Conservation (phyloP, 2,113 vertebrate genomes). For the Chlorodrepanis virens region DNA sequence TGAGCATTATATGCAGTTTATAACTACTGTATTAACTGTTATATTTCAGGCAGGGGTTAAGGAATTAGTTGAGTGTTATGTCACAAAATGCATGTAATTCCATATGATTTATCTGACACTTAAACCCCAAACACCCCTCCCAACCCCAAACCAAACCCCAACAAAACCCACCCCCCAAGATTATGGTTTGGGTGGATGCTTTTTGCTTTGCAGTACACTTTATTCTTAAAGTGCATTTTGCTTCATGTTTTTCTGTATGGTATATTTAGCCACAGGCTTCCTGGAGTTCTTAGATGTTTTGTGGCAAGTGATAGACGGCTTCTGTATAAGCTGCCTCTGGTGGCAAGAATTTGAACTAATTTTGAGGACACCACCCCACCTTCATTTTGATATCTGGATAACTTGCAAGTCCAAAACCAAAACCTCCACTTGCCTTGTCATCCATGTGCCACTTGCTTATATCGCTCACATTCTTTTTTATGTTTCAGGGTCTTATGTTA, state of each 20-base stretch:
- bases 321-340: background rate
- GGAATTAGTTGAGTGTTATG: background rate
- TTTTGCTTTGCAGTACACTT: background rate
- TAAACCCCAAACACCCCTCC: background rate
- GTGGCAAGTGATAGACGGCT: background rate
- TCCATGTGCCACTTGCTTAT: background rate
- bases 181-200: background rate
- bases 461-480: background rate
- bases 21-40: background rate
- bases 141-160: background rate
- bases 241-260: background rate
- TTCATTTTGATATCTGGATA: background rate
- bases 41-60: background rate
- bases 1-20: constrained; percentile 48
- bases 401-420: background rate
- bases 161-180: background rate
- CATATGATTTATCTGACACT: background rate
- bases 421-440: background rate
- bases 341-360: background rate
- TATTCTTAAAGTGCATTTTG: background rate
- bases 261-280: background rate
- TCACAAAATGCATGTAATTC: background rate
- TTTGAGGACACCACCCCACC: background rate
- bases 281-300: background rate
- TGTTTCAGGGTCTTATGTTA: background rate